Evolutionary conservation across 1,140 invertebrate genomes (phyloP).

Genomic region (Hyles euphorbiae): DNA sequence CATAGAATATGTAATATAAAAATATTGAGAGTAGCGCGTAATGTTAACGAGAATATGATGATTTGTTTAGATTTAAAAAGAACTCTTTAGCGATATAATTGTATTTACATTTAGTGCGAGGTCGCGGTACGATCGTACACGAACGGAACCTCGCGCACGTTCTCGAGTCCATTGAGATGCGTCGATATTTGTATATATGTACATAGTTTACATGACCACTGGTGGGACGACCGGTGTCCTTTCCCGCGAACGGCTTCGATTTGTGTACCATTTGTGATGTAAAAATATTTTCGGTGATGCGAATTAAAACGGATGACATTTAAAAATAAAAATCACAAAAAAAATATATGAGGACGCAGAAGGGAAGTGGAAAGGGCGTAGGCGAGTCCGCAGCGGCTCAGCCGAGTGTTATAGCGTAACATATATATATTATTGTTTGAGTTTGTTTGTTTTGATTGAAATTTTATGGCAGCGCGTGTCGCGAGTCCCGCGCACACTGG

Average conservation of each 20-base stretch:
- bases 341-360: constrained; percentile 17
- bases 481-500: constrained; percentile 18
- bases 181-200: constrained; percentile 61
- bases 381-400: constrained; percentile 24
- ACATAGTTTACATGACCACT: constrained; percentile 42
- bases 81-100: too few relatives aligned
- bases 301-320: constrained; percentile 23
- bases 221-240: constrained; percentile 33
- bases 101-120: neutral
- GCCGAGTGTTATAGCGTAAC: neutral
- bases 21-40: neutral
- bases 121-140: constrained; percentile 6
- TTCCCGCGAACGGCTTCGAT: constrained; percentile 43
- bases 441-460: constrained; percentile 54
- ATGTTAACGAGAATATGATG: neutral
- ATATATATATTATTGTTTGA: constrained; percentile 28
- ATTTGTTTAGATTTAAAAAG: constrained; percentile 10
- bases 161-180: constrained; percentile 38
- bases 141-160: constrained; percentile 9
- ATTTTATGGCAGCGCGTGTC: constrained; percentile 56
- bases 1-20: constrained; percentile 5
- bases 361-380: constrained; percentile 49
- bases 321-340: constrained; percentile 53
- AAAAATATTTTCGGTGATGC: constrained; percentile 31
- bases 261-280: constrained; percentile 56